Evolutionary conservation across 1,140 invertebrate species (phyloP).

Genomic region (Magallana angulata): DNA sequence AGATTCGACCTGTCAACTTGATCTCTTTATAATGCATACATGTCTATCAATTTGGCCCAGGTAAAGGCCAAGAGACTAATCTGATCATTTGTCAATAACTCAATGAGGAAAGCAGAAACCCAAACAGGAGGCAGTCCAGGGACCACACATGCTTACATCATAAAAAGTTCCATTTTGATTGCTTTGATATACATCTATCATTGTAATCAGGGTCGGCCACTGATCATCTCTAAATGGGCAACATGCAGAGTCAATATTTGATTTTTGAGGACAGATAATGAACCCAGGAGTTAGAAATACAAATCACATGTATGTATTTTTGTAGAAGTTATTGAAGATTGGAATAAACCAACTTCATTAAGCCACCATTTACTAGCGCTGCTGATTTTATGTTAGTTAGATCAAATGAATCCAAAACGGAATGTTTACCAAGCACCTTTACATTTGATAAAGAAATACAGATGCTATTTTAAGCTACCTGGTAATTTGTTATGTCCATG

Average conservation of each 20-base stretch:
- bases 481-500: too few relatives aligned
- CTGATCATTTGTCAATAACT: conserved; percentile 7
- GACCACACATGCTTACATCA: conserved; percentile 22
- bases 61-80: neutral
- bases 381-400: too few relatives aligned
- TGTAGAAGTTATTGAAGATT: too few relatives aligned
- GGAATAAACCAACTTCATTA: too few relatives aligned
- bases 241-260: neutral
- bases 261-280: neutral
- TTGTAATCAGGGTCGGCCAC: neutral
- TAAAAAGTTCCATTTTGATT: neutral
- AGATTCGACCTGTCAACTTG: conserved; percentile 14
- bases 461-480: too few relatives aligned
- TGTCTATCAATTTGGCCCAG: neutral
- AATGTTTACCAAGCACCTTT: too few relatives aligned
- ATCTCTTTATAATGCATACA: neutral
- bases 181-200: neutral
- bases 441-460: too few relatives aligned
- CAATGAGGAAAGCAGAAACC: conserved; percentile 9
- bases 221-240: neutral
- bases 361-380: too few relatives aligned
- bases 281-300: neutral
- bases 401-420: too few relatives aligned
- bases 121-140: neutral
- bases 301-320: too few relatives aligned